Evolutionary conservation across 2,888 invertebrate genomes (phyloP).

Genomic region (Busseola fusca): DNA sequence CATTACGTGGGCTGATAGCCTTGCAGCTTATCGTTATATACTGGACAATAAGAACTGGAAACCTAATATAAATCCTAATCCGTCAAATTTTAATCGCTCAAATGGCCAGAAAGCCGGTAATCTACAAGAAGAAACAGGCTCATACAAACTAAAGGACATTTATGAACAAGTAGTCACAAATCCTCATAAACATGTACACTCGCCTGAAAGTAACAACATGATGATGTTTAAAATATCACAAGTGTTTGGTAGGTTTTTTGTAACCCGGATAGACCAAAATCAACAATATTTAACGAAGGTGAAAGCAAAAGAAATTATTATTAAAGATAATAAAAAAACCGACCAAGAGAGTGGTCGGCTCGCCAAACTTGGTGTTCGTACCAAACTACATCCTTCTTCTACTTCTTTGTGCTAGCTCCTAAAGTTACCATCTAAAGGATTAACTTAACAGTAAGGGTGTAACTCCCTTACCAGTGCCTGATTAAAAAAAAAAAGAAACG

Average conservation of each 20-base stretch:
- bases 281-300: slow-evolving; percentile 8
- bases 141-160: slow-evolving; percentile 18
- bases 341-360: background rate
- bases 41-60: slow-evolving; percentile 41
- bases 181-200: background rate
- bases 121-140: background rate
- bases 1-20: slow-evolving; percentile 36
- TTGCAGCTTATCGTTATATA: slow-evolving; percentile 35
- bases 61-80: slow-evolving; percentile 8
- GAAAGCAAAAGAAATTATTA: background rate
- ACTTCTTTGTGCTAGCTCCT: slow-evolving; percentile 34
- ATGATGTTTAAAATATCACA: slow-evolving; percentile 38
- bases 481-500: background rate
- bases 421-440: background rate
- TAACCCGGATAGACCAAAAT: slow-evolving; percentile 32
- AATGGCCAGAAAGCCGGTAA: background rate
- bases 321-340: slow-evolving; percentile 23
- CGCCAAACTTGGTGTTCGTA: background rate
- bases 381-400: slow-evolving; percentile 23
- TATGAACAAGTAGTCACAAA: slow-evolving; percentile 24
- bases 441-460: background rate
- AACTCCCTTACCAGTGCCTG: background rate
- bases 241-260: slow-evolving; percentile 34
- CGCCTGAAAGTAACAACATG: slow-evolving; percentile 14
- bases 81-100: slow-evolving; percentile 3